These are phyloP conservation scores for Ylistrum balloti DNA, from an alignment of 1,140 invertebrate genomes.

Conservation along the genomic window DNA sequence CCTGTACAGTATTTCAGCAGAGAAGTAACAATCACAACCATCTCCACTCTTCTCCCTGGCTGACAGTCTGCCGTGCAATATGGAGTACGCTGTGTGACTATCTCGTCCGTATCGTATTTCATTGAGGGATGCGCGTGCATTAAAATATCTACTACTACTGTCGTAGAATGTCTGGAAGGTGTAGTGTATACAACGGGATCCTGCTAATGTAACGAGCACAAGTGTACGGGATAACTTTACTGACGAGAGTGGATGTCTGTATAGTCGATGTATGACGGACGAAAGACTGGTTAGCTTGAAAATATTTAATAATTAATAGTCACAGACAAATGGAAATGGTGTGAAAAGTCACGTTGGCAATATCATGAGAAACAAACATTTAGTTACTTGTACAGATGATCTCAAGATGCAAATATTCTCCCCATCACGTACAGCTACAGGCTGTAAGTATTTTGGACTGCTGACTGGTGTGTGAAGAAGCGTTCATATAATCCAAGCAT, in stretches of 20 bases:
- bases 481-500: not conserved
- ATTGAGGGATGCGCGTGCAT: not conserved
- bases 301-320: not conserved
- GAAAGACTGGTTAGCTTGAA: not conserved
- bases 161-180: not conserved
- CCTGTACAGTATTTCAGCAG: not conserved
- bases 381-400: not conserved
- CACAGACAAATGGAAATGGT: not conserved
- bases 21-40: not conserved
- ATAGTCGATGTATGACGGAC: not conserved
- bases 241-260: not conserved
- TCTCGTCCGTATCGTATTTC: not conserved
- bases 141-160: not conserved
- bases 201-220: not conserved
- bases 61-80: not conserved
- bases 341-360: not conserved
- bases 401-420: not conserved
- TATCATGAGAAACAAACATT: not conserved
- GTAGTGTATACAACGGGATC: conserved; percentile 1
- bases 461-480: not conserved
- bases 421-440: not conserved
- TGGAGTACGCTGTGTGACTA: not conserved
- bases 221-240: not conserved
- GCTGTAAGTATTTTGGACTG: not conserved
- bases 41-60: not conserved